Evolutionary conservation across 2,113 vertebrate genomes (phyloP).

Genomic region (Eurystomus gularis): DNA sequence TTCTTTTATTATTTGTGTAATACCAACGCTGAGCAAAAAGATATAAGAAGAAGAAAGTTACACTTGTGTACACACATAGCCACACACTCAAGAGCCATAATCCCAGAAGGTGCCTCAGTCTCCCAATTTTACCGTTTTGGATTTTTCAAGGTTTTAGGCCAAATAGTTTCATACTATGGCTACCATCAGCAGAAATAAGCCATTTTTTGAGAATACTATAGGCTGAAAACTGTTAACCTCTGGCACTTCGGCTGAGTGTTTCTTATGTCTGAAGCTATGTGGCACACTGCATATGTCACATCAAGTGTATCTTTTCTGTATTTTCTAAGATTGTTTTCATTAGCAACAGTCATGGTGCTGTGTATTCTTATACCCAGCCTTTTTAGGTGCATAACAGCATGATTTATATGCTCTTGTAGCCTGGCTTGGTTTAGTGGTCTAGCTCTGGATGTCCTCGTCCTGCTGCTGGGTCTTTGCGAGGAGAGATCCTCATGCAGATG

Average conservation of each 20-base stretch:
- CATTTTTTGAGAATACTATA: not conserved
- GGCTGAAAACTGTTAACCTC: not conserved
- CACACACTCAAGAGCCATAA: not conserved
- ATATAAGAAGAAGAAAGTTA: not conserved
- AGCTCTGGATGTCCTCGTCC: not conserved
- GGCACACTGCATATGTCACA: rapidly evolving
- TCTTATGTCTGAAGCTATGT: not conserved
- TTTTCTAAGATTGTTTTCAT: not conserved
- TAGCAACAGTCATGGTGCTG: not conserved
- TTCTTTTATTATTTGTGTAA: slow-evolving; percentile 1
- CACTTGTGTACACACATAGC: not conserved
- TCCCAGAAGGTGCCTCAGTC: not conserved
- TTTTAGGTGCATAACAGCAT: not conserved
- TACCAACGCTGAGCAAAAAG: not conserved
- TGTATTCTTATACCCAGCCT: not conserved
- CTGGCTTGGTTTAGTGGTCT: not conserved
- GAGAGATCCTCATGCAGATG: not conserved
- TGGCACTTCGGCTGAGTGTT: not conserved
- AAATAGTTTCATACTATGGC: not conserved
- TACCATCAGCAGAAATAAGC: not conserved
- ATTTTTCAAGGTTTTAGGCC: not conserved
- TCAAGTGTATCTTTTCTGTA: not conserved
- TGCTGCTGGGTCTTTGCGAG: not conserved
- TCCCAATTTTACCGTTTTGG: not conserved
- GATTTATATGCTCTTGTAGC: not conserved